These are phyloP conservation scores for Heteromurus nitidus DNA, from an alignment of 2,888 invertebrate genomes.

Conservation along the genomic window DNA sequence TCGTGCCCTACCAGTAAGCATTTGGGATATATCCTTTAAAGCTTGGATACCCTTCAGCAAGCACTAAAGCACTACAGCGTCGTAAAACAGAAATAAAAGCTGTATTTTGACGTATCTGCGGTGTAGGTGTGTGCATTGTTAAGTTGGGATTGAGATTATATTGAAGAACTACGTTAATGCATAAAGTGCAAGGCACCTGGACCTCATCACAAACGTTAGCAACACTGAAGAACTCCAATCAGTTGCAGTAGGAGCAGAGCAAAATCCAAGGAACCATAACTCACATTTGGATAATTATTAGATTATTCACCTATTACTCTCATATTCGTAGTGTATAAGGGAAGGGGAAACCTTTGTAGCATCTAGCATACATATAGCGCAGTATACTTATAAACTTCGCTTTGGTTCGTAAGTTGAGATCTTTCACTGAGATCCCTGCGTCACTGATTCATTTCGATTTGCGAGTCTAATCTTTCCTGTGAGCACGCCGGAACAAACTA, in stretches of 20 bases:
- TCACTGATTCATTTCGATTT: no score
- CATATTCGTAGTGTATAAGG: no score
- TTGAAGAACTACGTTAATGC: no score
- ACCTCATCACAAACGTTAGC: background rate
- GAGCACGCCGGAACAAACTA: conserved; percentile 30
- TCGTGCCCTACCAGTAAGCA: conserved; percentile 56
- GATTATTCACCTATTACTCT: conserved; percentile 56
- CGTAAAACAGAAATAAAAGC: no score
- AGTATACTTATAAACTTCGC: no score
- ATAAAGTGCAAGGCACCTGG: background rate
- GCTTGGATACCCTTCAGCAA: conserved; percentile 61
- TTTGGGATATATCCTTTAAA: conserved; percentile 62
- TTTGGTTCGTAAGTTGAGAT: conserved; percentile 23
- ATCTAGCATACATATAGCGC: no score
- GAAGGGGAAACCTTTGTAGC: no score
- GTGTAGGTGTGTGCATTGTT: background rate
- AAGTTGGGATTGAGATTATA: no score
- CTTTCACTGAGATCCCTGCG: conserved; percentile 40
- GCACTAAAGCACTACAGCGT: conserved; percentile 41
- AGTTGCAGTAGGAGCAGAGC: conserved; percentile 39
- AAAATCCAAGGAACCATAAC: conserved; percentile 63
- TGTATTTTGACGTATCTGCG: background rate
- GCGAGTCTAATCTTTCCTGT: no score
- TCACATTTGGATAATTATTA: conserved; percentile 61
- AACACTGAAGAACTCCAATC: conserved; percentile 28